Evolutionary conservation across 2,888 invertebrate genomes (phyloP), one percentile per base, ranked within the genome.

Genomic region (Chymomyza amoena): DNA sequence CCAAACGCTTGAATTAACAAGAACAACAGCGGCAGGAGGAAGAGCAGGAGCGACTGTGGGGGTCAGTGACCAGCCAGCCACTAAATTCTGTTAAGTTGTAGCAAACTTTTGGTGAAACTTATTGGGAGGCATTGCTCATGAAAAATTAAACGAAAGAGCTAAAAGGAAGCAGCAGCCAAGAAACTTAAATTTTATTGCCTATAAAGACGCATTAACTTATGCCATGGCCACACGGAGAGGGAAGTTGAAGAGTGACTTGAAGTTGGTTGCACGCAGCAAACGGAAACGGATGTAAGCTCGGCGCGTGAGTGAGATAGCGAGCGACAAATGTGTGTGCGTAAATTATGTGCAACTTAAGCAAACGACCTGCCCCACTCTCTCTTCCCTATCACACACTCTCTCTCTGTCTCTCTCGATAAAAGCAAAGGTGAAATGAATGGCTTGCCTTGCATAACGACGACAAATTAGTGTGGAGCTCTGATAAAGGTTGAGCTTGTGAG

Each of bases 181-280:
- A 85, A 88, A 88, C 85, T 88, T 87, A 80, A 81, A 88, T 83
- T 87, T 87, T 87, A 87, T 88, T 81, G 89, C 87, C 87, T 87
- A 87, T 87, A 87, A 87, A 76, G 86, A 83, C 78, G 81, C 85
- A 88, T 87, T 87, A 87, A 87, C 85, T 85, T 87, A 78, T 77
- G 81, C 81, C 75, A 69, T 54, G 16, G 65, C 45, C 69, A 36
- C 75, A 74, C 64, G 71, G 61, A 63, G 65, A 16, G 10, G 7
- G 56, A n/a, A 13, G 6, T 32, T 10, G 59, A 15, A 52, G 6
- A 28, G 68, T 45, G 68, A 51, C 25, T 36, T 20, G 57, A 28
- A 16, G 63, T 50, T 59, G 62, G 52, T 10, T n/a, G 36, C 32
- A 60, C 39, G 39, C 39, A 45, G 39, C 39, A 45, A 45, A 45